phyloP scores from a whole-genome alignment of 1,140 invertebrate genomes.

The Halesus radiatus region DNA sequence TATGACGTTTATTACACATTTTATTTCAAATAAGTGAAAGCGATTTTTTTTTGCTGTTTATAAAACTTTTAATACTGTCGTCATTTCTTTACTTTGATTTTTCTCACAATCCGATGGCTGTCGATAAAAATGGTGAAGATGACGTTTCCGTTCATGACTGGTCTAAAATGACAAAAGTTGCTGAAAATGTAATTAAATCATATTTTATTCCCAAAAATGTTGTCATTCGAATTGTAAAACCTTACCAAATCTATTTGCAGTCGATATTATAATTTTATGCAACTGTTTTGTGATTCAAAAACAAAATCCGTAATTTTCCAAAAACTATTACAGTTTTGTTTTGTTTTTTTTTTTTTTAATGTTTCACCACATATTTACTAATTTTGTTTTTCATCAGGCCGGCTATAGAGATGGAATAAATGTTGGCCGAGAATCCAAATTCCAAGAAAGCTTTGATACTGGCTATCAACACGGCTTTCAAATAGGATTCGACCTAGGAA shows the following conservation, averaged over 20 bases:
- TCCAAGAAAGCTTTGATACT: conserved; percentile 47
- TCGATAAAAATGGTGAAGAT: conserved; percentile 9
- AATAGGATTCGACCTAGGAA: conserved; percentile 40
- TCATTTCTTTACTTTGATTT: neutral
- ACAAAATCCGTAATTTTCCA: too few relatives aligned
- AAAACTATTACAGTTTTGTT: too few relatives aligned
- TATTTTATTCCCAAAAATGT: neutral
- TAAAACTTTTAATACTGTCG: too few relatives aligned
- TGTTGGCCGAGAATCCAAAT: conserved; percentile 37
- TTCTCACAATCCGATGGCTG: neutral
- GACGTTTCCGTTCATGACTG: neutral
- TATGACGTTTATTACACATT: too few relatives aligned
- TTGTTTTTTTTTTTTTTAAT: too few relatives aligned
- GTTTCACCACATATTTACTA: too few relatives aligned
- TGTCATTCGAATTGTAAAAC: neutral
- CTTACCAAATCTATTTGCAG: too few relatives aligned
- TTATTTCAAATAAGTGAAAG: too few relatives aligned
- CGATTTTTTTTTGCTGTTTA: too few relatives aligned
- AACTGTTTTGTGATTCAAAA: too few relatives aligned
- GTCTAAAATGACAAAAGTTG: conserved; percentile 25
- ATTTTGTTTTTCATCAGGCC: conserved; percentile 22
- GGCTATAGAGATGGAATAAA: conserved; percentile 52
- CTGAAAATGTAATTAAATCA: conserved; percentile 20
- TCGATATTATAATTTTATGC: too few relatives aligned
- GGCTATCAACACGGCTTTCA: conserved; percentile 46